Conservation (phyloP, 2,797 vertebrate genomes). For the Eremophila alpestris region DNA sequence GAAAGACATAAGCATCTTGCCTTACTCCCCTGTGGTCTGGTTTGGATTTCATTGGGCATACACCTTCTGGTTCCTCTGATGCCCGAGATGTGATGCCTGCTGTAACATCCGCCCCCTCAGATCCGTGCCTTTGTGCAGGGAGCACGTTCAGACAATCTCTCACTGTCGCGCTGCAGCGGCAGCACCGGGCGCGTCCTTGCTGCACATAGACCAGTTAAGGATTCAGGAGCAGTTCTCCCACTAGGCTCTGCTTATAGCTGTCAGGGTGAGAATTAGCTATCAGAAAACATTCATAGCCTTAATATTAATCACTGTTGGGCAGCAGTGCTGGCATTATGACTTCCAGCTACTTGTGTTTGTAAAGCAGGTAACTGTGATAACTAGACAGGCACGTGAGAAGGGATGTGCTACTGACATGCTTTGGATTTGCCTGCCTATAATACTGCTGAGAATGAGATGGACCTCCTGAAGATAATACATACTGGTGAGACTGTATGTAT, state of each 20-base stretch:
- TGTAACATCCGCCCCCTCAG: neutral
- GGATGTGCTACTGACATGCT: neutral
- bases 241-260: neutral
- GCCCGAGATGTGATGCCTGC: neutral
- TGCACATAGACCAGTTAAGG: neutral
- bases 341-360: neutral
- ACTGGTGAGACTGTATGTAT: neutral
- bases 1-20: neutral
- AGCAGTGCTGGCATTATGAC: neutral
- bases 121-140: neutral
- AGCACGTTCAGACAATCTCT: neutral
- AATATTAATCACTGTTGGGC: neutral
- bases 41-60: neutral
- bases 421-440: neutral
- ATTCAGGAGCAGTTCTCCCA: constrained; percentile 6
- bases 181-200: neutral
- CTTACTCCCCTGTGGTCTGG: neutral
- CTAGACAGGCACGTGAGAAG: neutral
- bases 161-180: neutral
- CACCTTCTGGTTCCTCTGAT: neutral
- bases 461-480: neutral
- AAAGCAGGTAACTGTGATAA: neutral
- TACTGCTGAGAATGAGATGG: neutral
- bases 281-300: neutral
- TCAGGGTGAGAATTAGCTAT: neutral